phyloP scores from a whole-genome alignment of 1,140 invertebrate genomes.

The Sitophilus oryzae region DNA sequence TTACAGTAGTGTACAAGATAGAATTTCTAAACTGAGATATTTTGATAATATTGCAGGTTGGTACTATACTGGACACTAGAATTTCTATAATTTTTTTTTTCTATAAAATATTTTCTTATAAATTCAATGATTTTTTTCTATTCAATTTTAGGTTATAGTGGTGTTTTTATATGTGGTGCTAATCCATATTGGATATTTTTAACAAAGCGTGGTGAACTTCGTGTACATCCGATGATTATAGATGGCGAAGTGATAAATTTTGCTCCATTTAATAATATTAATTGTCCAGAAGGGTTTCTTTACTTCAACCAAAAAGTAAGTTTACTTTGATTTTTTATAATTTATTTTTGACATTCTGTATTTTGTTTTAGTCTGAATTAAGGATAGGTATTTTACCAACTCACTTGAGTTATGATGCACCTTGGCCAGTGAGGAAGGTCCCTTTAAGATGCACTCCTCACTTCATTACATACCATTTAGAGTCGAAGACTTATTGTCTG shows the following conservation, averaged over 20 bases:
- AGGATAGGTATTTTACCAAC: slow-evolving; percentile 87
- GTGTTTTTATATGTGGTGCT: slow-evolving; percentile 86
- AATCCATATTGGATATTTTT: slow-evolving; percentile 87
- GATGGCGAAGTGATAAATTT: slow-evolving; percentile 71
- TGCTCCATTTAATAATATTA: slow-evolving; percentile 93
- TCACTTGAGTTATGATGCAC: slow-evolving; percentile 90
- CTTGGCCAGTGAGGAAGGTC: slow-evolving; percentile 95
- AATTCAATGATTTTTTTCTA: too few species aligned
- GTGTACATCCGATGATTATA: slow-evolving; percentile 84
- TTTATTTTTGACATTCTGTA: too few species aligned
- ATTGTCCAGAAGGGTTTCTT: slow-evolving; percentile 92
- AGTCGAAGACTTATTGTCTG: slow-evolving; percentile 93
- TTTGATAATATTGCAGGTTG: slow-evolving; percentile 55
- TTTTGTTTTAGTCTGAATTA: slow-evolving; percentile 62
- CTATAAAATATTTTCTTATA: too few species aligned
- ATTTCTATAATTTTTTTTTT: too few species aligned
- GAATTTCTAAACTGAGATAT: slow-evolving; percentile 63
- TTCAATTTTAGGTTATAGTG: slow-evolving; percentile 79
- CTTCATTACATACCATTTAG: slow-evolving; percentile 90
- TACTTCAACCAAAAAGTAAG: slow-evolving; percentile 85
- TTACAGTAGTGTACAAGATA: slow-evolving; percentile 46
- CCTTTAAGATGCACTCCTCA: slow-evolving; percentile 90
- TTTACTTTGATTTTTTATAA: too few species aligned
- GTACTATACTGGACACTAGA: too few species aligned
- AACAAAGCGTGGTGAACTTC: slow-evolving; percentile 79